phyloP scores from a whole-genome alignment of 2,797 vertebrate species.

The Phrynocephalus vlangalii region DNA sequence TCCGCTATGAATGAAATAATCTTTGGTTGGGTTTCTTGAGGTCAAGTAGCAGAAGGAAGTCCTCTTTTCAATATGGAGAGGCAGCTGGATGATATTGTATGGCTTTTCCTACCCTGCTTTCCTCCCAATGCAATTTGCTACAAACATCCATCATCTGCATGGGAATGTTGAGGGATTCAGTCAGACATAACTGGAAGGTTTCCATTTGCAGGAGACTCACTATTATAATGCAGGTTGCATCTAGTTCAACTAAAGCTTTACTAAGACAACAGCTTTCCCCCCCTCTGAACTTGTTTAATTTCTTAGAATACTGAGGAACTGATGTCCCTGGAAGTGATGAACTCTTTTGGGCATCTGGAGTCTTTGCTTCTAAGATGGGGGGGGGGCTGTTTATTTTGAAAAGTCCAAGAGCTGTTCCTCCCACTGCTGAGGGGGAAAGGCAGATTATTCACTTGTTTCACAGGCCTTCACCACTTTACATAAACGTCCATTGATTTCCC shows the following conservation, averaged over 20 bases:
- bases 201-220: background rate
- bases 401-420: too few species aligned
- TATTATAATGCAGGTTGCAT: background rate
- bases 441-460: background rate
- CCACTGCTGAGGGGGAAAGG: background rate
- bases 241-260: background rate
- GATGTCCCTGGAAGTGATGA: background rate
- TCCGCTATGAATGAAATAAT: background rate
- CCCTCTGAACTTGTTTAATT: background rate
- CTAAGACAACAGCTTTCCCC: background rate
- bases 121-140: background rate
- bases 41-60: background rate
- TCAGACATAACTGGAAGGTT: background rate
- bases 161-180: background rate
- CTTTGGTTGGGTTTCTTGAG: background rate
- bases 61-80: background rate
- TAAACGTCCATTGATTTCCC: constrained; percentile 1
- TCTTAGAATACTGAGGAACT: background rate
- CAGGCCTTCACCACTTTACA: constrained; percentile 4
- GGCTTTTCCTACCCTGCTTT: background rate
- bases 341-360: background rate
- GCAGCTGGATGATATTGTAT: background rate
- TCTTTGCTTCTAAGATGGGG: background rate
- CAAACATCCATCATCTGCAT: background rate
- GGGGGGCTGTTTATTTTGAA: background rate